Percentiles rank a stretch among this genome's conserved stretches.
Evolutionary conservation across 2,888 invertebrate genomes (phyloP).

Genomic region (Sericinus montela): DNA sequence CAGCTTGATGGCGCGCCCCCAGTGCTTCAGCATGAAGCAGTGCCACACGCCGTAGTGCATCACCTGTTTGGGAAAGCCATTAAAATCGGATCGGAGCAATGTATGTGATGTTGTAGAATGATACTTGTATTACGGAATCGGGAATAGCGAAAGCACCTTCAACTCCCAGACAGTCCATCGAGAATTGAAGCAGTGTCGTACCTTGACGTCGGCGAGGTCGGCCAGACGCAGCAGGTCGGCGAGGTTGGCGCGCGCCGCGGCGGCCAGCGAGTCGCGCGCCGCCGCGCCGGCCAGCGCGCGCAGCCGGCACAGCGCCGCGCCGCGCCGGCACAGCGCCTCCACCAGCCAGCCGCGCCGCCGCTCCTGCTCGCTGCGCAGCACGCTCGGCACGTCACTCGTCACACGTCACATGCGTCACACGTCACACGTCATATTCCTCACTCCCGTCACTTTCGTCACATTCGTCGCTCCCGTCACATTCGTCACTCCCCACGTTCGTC

Average conservation of each 20-base stretch:
- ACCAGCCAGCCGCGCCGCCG: slow-evolving; percentile 88
- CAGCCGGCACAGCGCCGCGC: slow-evolving; percentile 84
- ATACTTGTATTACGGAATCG: no score
- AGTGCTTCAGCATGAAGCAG: slow-evolving; percentile 86
- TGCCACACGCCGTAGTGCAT: slow-evolving; percentile 91
- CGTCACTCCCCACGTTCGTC: no score
- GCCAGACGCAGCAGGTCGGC: slow-evolving; percentile 87
- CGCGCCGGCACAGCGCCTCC: slow-evolving; percentile 89
- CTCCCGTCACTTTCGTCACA: no score
- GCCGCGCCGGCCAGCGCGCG: slow-evolving; percentile 62
- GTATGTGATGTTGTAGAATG: no score
- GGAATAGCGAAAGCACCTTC: neutral
- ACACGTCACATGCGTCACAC: no score
- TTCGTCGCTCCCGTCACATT: no score
- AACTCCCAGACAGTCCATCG: no score
- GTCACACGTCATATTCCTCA: no score
- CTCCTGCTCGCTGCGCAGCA: slow-evolving; percentile 92
- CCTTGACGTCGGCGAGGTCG: slow-evolving; percentile 87
- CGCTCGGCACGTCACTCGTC: no score
- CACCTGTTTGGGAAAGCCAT: slow-evolving; percentile 64
- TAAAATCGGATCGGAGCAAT: neutral
- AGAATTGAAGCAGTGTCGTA: slow-evolving; percentile 11
- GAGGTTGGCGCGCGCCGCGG: slow-evolving; percentile 61
- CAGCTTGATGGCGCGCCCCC: slow-evolving; percentile 89
- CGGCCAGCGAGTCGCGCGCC: slow-evolving; percentile 71